These are phyloP conservation scores for Cryptotis parvus DNA, from an alignment of 2,113 vertebrate genomes.

Conservation along the genomic window DNA sequence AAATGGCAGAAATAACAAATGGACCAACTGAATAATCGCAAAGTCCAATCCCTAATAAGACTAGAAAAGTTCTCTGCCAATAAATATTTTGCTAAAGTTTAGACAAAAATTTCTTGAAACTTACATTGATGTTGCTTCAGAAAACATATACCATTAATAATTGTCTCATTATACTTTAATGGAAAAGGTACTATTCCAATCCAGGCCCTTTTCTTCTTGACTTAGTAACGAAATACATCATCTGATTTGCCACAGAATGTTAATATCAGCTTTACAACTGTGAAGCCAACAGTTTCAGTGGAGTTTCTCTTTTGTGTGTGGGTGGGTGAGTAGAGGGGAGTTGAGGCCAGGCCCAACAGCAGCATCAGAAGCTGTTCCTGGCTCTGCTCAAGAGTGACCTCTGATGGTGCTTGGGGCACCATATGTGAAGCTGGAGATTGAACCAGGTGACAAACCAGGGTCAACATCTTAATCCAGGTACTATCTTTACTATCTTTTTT, in stretches of 20 bases:
- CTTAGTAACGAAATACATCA: conserved; percentile 46
- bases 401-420: too few species aligned
- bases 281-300: not conserved
- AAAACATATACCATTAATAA: conserved; percentile 36
- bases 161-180: conserved; percentile 53
- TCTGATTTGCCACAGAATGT: conserved; percentile 47
- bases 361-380: too few species aligned
- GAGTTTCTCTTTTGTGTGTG: too few species aligned
- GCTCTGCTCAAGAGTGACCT: not conserved
- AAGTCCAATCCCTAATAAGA: conserved; percentile 62
- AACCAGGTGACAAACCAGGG: too few species aligned
- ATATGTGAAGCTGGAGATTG: too few species aligned
- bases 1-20: conserved; percentile 74
- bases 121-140: conserved; percentile 53
- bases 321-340: too few species aligned
- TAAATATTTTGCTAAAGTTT: conserved; percentile 70
- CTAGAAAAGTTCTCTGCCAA: conserved; percentile 49
- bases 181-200: conserved; percentile 14
- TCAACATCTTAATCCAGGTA: too few species aligned
- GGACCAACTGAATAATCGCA: conserved; percentile 62
- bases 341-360: too few species aligned
- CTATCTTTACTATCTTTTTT: too few species aligned
- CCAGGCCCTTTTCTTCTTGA: conserved; percentile 4
- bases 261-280: conserved; percentile 46
- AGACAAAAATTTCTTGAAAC: conserved; percentile 60